phyloP scores from a whole-genome alignment of 2,113 vertebrate genomes.

The Oreochromis tanganicae region DNA sequence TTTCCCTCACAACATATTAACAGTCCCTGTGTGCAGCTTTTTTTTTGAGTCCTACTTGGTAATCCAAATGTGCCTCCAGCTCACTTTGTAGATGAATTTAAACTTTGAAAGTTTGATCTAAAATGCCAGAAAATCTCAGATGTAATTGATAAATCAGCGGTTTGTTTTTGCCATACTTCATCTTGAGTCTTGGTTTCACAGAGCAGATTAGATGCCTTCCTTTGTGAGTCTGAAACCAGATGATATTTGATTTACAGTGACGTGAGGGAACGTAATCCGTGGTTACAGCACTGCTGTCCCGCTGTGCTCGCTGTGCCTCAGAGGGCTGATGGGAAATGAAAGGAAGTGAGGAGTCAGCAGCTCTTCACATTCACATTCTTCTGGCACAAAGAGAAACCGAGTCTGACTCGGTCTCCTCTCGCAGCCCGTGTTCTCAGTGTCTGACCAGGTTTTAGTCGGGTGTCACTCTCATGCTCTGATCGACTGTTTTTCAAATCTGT shows the following conservation, averaged over 20 bases:
- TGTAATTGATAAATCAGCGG: neutral
- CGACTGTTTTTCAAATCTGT: neutral
- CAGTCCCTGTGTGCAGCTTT: neutral
- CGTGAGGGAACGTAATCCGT: neutral
- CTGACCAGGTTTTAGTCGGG: neutral
- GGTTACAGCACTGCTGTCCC: neutral
- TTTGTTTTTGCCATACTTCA: neutral
- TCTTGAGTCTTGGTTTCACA: neutral
- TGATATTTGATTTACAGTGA: neutral
- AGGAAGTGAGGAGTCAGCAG: constrained; percentile 27
- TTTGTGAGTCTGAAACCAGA: neutral
- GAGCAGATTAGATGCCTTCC: neutral
- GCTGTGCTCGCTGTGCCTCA: neutral
- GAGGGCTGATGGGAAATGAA: neutral
- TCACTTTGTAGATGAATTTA: neutral
- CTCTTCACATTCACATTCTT: neutral
- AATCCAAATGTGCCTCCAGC: neutral
- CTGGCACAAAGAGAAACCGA: neutral
- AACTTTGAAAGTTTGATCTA: neutral
- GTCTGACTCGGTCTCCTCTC: neutral
- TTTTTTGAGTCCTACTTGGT: neutral
- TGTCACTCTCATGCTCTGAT: neutral
- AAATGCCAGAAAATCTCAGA: neutral
- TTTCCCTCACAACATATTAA: neutral
- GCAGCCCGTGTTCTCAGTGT: neutral